Conservation (phyloP, 2,888 invertebrate species). For the Brachypterus glaber region DNA sequence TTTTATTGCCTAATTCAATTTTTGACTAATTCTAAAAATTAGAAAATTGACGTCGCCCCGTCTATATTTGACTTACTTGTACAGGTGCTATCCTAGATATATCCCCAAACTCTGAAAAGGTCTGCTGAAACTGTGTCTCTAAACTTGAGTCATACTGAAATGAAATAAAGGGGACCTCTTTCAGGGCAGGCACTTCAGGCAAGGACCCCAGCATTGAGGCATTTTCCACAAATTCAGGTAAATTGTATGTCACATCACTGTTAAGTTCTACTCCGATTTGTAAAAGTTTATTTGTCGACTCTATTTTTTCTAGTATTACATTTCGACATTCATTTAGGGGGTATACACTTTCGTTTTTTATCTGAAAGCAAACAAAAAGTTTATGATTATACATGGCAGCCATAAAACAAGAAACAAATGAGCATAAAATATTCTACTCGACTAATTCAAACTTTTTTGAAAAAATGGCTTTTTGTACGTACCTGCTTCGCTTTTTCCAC, state of each 20-base stretch:
- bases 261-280: conserved; percentile 28
- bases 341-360: conserved; percentile 33
- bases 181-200: conserved; percentile 47
- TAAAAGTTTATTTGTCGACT: conserved; percentile 33
- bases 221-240: conserved; percentile 27
- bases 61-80: conserved; percentile 32
- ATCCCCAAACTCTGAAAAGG: conserved; percentile 30
- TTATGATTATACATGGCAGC: too few species aligned
- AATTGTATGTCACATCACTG: conserved; percentile 19
- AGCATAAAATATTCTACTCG: conserved; percentile 4
- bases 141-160: conserved; percentile 40
- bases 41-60: too few species aligned
- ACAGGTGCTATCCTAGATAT: conserved; percentile 33
- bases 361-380: too few species aligned
- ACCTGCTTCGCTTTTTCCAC: conserved; percentile 27
- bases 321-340: conserved; percentile 39
- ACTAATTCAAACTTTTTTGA: conserved; percentile 3
- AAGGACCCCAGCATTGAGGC: conserved; percentile 40
- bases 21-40: too few species aligned
- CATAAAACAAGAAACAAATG: too few species aligned
- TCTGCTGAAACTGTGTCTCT: conserved; percentile 25
- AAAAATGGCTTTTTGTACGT: conserved; percentile 5
- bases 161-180: conserved; percentile 46
- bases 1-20: too few species aligned
- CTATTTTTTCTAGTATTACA: conserved; percentile 36